These are phyloP conservation scores for Leptoteleia sp. DNA, from an alignment of 1,140 invertebrate genomes.

Conservation along the genomic window DNA sequence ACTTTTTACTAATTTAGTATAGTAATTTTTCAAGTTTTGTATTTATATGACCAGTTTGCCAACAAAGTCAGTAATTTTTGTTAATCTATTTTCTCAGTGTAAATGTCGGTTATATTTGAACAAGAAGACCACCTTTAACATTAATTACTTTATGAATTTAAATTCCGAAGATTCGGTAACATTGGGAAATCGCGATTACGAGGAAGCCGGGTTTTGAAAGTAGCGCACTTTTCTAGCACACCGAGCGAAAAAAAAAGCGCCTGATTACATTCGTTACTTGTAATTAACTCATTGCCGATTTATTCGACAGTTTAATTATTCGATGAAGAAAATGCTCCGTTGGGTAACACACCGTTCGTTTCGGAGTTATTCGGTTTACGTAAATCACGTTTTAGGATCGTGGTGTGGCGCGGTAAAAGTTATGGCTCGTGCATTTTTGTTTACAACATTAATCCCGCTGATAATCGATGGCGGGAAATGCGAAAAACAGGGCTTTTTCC, in stretches of 20 bases:
- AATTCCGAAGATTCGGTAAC: slow-evolving; percentile 29
- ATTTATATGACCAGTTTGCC: too few relatives aligned
- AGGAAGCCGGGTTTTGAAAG: slow-evolving; percentile 30
- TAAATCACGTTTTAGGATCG: slow-evolving; percentile 42
- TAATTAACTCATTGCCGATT: slow-evolving; percentile 64
- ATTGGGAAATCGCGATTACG: slow-evolving; percentile 41
- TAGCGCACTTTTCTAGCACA: slow-evolving; percentile 51
- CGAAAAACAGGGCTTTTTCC: background rate
- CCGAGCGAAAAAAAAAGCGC: slow-evolving; percentile 46
- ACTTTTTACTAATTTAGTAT: too few relatives aligned
- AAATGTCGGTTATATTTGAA: too few relatives aligned
- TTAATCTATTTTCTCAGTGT: too few relatives aligned
- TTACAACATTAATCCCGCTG: too few relatives aligned
- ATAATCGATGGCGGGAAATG: slow-evolving; percentile 17
- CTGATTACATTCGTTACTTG: slow-evolving; percentile 57
- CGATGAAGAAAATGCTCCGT: slow-evolving; percentile 59
- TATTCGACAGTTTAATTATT: slow-evolving; percentile 67
- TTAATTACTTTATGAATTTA: too few relatives aligned
- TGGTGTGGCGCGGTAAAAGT: slow-evolving; percentile 30
- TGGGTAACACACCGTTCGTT: slow-evolving; percentile 41
- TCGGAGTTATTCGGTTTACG: slow-evolving; percentile 36
- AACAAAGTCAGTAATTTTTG: too few relatives aligned
- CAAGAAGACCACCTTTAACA: too few relatives aligned
- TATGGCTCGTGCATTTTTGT: slow-evolving; percentile 16
- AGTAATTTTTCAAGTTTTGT: too few relatives aligned